Percentiles rank a stretch among this genome's conserved stretches.
Conservation (phyloP, 2,888 invertebrate species). For the Eilema depressum region DNA sequence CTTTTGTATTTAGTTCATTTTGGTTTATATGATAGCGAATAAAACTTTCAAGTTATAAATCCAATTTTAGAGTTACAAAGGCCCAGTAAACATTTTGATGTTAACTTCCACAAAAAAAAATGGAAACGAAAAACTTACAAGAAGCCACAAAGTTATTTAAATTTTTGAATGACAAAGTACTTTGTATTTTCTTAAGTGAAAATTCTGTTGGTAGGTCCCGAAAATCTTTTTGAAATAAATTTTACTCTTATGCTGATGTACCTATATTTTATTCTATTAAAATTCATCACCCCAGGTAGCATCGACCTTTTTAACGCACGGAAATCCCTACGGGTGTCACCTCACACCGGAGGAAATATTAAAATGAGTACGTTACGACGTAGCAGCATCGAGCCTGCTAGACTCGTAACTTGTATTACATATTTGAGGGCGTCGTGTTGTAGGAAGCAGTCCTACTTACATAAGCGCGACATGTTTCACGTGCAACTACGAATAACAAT, state of each 20-base stretch:
- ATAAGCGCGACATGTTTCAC: background rate
- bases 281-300: background rate
- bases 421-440: no score
- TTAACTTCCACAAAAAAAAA: slow-evolving; percentile 10
- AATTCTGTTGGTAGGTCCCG: background rate
- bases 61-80: slow-evolving; percentile 13
- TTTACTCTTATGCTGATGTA: background rate
- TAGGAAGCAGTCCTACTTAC: background rate
- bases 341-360: background rate
- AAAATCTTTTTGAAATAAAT: background rate
- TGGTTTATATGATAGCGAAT: background rate
- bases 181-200: background rate
- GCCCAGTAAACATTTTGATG: background rate
- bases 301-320: background rate
- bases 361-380: background rate
- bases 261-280: background rate
- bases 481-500: background rate
- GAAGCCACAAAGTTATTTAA: slow-evolving; percentile 7
- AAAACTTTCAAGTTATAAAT: background rate
- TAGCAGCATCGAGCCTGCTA: background rate
- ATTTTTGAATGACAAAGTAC: background rate
- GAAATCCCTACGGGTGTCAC: background rate
- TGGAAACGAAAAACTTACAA: slow-evolving; percentile 11
- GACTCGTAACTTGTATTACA: background rate
- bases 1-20: background rate